phyloP scores from a whole-genome alignment of 2,113 vertebrate genomes.

The Dasyurus viverrinus region DNA sequence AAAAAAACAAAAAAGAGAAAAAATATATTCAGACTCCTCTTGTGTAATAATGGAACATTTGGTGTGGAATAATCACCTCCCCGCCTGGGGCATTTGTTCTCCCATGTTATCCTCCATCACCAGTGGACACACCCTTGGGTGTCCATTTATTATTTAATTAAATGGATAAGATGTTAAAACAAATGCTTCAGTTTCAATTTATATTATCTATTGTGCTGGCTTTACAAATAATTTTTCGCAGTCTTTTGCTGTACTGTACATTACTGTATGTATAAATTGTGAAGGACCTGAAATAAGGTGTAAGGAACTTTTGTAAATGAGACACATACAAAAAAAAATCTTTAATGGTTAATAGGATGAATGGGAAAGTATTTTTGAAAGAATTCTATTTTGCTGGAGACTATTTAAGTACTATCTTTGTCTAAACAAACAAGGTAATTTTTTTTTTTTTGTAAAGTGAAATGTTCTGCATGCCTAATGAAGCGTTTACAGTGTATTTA shows the following conservation, averaged over 20 bases:
- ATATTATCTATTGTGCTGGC: conserved; percentile 91
- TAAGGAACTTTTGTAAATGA: conserved; percentile 93
- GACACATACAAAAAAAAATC: conserved; percentile 80
- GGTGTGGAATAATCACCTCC: conserved; percentile 83
- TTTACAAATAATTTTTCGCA: conserved; percentile 91
- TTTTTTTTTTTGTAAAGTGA: conserved; percentile 97
- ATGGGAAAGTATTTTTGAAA: conserved; percentile 99
- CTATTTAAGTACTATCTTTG: conserved; percentile 99
- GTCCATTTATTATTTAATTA: conserved; percentile 88
- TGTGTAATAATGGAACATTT: conserved; percentile 85
- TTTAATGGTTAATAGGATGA: conserved; percentile 97
- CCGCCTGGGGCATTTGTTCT: conserved; percentile 80
- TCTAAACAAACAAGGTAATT: conserved; percentile 95
- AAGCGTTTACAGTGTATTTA: conserved; percentile 99
- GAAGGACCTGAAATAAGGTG: conserved; percentile 90
- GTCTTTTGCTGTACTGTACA: conserved; percentile 92
- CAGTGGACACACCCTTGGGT: conserved; percentile 81
- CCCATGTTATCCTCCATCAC: conserved; percentile 78
- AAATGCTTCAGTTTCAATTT: conserved; percentile 88
- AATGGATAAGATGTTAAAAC: conserved; percentile 86
- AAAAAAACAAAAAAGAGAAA: conserved; percentile 78
- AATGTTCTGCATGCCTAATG: conserved; percentile 99
- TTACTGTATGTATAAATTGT: conserved; percentile 92
- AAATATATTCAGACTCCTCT: conserved; percentile 78
- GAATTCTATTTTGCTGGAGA: conserved; percentile 99